These are phyloP conservation scores for Belonocnema kinseyi DNA, from an alignment of 1,140 invertebrate genomes.

Conservation along the genomic window DNA sequence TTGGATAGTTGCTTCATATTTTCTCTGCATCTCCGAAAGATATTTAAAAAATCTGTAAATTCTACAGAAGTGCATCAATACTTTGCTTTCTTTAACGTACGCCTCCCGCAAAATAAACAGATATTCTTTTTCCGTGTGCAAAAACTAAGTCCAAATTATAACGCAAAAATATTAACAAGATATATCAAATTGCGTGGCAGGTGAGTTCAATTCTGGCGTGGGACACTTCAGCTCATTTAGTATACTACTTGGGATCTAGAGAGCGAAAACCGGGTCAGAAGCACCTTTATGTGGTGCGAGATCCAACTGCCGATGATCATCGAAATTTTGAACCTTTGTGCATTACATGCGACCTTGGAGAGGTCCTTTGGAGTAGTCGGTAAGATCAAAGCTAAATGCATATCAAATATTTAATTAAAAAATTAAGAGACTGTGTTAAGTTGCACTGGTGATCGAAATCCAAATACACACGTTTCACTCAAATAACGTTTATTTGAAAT, in stretches of 20 bases:
- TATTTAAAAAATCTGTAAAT: too few relatives aligned
- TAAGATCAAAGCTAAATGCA: slow-evolving; percentile 53
- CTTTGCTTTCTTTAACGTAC: too few relatives aligned
- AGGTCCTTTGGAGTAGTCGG: slow-evolving; percentile 83
- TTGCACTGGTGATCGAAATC: too few relatives aligned
- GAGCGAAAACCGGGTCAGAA: slow-evolving; percentile 88
- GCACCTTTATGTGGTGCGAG: slow-evolving; percentile 88
- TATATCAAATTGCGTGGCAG: slow-evolving; percentile 52
- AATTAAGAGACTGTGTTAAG: not conserved
- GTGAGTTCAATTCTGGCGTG: slow-evolving; percentile 88
- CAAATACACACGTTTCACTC: too few relatives aligned
- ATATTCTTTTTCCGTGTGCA: too few relatives aligned
- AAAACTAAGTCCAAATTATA: too few relatives aligned
- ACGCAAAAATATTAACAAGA: not conserved
- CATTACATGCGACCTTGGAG: slow-evolving; percentile 85
- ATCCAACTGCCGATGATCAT: slow-evolving; percentile 82
- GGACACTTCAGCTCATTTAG: slow-evolving; percentile 88
- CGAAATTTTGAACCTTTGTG: slow-evolving; percentile 84
- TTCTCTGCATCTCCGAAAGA: too few relatives aligned
- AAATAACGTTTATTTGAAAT: too few relatives aligned
- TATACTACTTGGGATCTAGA: slow-evolving; percentile 89
- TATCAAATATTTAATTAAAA: not conserved
- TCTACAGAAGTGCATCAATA: too few relatives aligned
- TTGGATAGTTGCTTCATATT: too few relatives aligned
- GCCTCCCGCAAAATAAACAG: too few relatives aligned